These are phyloP conservation scores for Holcopasites calliopsidis DNA, from an alignment of 1,140 invertebrate genomes.

Conservation along the genomic window DNA sequence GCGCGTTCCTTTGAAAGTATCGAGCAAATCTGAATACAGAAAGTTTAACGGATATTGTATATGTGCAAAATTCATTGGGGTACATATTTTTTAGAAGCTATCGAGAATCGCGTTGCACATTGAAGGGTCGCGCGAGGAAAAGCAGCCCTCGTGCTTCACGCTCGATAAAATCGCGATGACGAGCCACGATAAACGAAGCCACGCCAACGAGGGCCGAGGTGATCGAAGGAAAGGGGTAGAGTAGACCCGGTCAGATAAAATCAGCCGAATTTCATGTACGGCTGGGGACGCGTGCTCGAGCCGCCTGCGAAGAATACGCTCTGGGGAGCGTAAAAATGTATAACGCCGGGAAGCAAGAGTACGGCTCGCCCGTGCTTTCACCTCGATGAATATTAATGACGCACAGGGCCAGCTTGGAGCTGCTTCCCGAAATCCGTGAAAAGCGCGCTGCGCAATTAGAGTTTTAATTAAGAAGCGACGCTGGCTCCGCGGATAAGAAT, in stretches of 20 bases:
- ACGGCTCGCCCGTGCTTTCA: background rate
- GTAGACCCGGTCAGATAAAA: constrained; percentile 55
- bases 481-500: constrained; percentile 30
- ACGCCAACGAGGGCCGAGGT: background rate
- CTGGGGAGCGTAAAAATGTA: constrained; percentile 51
- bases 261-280: constrained; percentile 62
- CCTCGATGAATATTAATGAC: constrained; percentile 50
- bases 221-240: constrained; percentile 33
- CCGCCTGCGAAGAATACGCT: constrained; percentile 30
- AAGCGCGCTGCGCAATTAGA: constrained; percentile 35
- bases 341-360: background rate
- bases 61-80: too few species aligned
- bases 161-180: constrained; percentile 60
- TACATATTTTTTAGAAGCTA: too few species aligned
- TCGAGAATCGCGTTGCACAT: background rate
- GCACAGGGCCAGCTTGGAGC: background rate
- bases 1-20: too few species aligned
- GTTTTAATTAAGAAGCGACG: constrained; percentile 45
- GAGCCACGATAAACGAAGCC: constrained; percentile 42
- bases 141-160: constrained; percentile 42
- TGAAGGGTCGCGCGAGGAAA: background rate
- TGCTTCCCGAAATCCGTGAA: constrained; percentile 28
- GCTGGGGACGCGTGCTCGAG: constrained; percentile 55
- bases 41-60: background rate
- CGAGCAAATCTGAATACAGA: too few species aligned